Evolutionary conservation across 1,140 invertebrate genomes (phyloP).

Genomic region (Zaprionus lachaisei): DNA sequence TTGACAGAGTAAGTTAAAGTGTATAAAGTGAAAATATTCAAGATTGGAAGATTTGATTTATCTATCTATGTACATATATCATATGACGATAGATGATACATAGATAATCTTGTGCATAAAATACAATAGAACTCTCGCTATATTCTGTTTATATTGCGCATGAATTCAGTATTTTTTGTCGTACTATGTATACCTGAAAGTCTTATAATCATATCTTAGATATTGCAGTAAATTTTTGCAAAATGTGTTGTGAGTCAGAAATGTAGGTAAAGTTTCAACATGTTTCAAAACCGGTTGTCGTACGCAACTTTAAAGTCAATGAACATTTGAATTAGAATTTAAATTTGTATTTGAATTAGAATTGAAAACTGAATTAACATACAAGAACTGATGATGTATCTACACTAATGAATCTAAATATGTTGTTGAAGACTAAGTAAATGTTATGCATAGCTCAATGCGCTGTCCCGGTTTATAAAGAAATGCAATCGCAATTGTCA

Average conservation of each 20-base stretch:
- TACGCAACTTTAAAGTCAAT: neutral
- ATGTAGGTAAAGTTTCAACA: neutral
- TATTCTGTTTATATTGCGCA: too few relatives aligned
- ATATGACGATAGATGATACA: too few relatives aligned
- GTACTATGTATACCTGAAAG: neutral
- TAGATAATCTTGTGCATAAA: too few relatives aligned
- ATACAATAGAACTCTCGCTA: too few relatives aligned
- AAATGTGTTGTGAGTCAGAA: neutral
- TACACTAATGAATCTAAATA: neutral
- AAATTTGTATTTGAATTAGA: too few relatives aligned
- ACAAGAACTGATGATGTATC: neutral
- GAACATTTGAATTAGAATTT: neutral
- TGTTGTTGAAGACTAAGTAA: neutral
- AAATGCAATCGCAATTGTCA: slow-evolving; percentile 24
- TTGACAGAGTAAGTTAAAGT: neutral
- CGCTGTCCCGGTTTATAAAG: neutral
- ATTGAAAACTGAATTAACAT: neutral
- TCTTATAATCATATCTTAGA: neutral
- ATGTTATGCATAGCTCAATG: neutral
- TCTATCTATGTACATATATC: too few relatives aligned
- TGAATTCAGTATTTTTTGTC: too few relatives aligned
- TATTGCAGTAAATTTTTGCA: neutral
- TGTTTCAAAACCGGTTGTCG: neutral
- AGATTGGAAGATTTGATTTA: too few relatives aligned
- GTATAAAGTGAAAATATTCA: neutral